Conservation (phyloP, 2,113 vertebrate genomes). For the Mormyrus lacerda region DNA sequence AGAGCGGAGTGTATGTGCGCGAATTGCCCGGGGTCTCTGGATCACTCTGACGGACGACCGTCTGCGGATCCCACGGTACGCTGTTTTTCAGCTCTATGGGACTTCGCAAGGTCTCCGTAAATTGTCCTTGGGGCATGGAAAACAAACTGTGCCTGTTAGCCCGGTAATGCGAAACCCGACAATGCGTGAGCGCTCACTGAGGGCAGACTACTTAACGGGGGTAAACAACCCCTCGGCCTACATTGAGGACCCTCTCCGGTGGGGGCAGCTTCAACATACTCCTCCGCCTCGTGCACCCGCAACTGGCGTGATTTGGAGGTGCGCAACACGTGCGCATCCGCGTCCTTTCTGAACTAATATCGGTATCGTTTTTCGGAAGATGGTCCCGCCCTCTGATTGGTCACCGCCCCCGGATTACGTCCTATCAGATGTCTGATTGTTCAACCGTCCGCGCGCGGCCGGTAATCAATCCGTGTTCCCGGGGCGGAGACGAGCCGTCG, state of each 20-base stretch:
- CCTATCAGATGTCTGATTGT: background rate
- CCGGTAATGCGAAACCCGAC: constrained; percentile 58
- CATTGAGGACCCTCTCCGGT: constrained; percentile 7
- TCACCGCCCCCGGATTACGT: background rate
- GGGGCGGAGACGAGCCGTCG: background rate
- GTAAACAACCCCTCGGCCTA: constrained; percentile 22
- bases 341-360: background rate
- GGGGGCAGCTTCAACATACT: background rate
- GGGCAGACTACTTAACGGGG: constrained; percentile 24
- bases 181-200: constrained; percentile 23
- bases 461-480: background rate
- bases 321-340: background rate
- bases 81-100: constrained; percentile 37
- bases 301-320: background rate
- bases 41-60: background rate
- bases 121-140: constrained; percentile 63
- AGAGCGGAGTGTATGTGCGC: background rate
- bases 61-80: constrained; percentile 35
- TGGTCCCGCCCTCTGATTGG: background rate
- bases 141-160: constrained; percentile 67
- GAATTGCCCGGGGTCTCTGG: constrained; percentile 17
- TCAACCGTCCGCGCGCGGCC: background rate
- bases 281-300: background rate
- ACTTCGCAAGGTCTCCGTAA: constrained; percentile 54
- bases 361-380: background rate